phyloP scores from a whole-genome alignment of 1,140 invertebrate species.

The Apis mellifera region Amel_HAv3.1 CM009942.2:10550001-10550500 shows the following conservation, averaged over 20 bases:
- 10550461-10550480: too few species aligned
- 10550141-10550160: conserved; percentile 32
- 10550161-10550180: conserved; percentile 40
- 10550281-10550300: background rate
- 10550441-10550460: too few species aligned
- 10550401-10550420: too few species aligned
- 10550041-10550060: conserved; percentile 12
- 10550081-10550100: background rate
- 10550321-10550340: background rate
- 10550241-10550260: conserved; percentile 32
- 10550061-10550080: background rate
- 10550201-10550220: conserved; percentile 31
- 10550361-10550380: too few species aligned
- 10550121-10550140: background rate
- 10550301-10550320: background rate
- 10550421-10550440: too few species aligned
- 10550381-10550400: too few species aligned
- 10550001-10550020: background rate
- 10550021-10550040: conserved; percentile 6
- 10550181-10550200: background rate
- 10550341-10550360: background rate
- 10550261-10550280: background rate
- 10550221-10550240: background rate
- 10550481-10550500: too few species aligned
- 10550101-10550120: conserved; percentile 2